Percentiles rank a stretch among this genome's conserved stretches.
Evolutionary conservation across 2,888 invertebrate genomes (phyloP).

Genomic region (Tipula unca): DNA sequence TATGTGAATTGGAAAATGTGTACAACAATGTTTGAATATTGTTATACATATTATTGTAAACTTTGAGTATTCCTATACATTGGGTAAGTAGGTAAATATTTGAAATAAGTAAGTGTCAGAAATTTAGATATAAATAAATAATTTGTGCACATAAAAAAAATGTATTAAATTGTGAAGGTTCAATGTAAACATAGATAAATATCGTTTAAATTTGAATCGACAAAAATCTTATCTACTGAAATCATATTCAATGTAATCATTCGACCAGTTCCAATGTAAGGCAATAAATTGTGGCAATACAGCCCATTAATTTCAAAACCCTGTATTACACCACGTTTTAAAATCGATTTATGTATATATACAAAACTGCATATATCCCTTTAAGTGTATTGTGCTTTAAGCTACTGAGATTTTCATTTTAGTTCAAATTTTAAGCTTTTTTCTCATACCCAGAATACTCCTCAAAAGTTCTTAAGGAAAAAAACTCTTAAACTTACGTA

Average conservation of each 20-base stretch:
- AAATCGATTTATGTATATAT: too few species aligned
- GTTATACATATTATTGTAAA: background rate
- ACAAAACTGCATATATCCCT: background rate
- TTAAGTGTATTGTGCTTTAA: background rate
- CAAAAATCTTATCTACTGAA: too few species aligned
- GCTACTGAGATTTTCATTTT: background rate
- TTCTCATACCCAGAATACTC: background rate
- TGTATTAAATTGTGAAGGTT: too few species aligned
- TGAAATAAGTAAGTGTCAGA: background rate
- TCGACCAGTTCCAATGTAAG: too few species aligned
- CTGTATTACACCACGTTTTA: too few species aligned
- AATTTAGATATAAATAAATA: background rate
- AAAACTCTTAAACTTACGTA: background rate
- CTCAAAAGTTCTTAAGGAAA: background rate
- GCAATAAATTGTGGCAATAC: too few species aligned
- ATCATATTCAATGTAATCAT: too few species aligned
- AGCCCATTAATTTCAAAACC: too few species aligned
- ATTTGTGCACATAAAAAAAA: too few species aligned
- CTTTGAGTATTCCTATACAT: too few species aligned
- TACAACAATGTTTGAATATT: background rate
- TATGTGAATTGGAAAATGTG: background rate
- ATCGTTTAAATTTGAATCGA: too few species aligned
- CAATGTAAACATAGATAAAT: too few species aligned
- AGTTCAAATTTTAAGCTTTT: background rate
- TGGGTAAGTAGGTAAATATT: background rate